Conservation (phyloP, 2,888 invertebrate genomes). For the Ochlodes sylvanus region DNA sequence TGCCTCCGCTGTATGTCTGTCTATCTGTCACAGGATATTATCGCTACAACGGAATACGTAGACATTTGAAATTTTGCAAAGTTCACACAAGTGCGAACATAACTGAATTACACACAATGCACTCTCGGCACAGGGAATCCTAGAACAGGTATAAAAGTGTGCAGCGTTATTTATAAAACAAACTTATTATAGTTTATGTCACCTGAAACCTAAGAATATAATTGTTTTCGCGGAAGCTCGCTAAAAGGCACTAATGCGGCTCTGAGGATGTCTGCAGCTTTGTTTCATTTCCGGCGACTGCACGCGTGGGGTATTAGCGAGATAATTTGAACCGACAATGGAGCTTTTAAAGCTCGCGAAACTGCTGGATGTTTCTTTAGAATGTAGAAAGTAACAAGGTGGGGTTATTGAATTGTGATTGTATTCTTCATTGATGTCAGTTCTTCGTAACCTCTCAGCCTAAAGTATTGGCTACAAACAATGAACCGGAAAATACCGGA, state of each 20-base stretch:
- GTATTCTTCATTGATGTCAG: not conserved
- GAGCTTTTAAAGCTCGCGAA: slow-evolving; percentile 24
- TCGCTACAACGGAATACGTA: too few relatives aligned
- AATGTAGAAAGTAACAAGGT: not conserved
- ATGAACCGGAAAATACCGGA: too few relatives aligned
- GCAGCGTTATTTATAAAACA: too few relatives aligned
- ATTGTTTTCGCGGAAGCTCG: slow-evolving; percentile 31
- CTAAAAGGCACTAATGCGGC: slow-evolving; percentile 31
- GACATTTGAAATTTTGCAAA: too few relatives aligned
- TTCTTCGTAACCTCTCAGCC: too few relatives aligned
- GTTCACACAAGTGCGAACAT: too few relatives aligned
- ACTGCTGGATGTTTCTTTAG: not conserved
- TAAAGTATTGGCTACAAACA: too few relatives aligned
- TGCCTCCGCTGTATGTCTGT: too few relatives aligned
- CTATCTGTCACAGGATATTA: too few relatives aligned
- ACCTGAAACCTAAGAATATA: slow-evolving; percentile 16
- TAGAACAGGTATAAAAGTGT: too few relatives aligned
- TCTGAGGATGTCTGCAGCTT: slow-evolving; percentile 26
- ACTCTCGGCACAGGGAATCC: too few relatives aligned
- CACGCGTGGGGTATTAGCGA: slow-evolving; percentile 20
- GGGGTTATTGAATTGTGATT: not conserved
- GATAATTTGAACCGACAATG: slow-evolving; percentile 11
- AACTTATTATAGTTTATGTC: not conserved
- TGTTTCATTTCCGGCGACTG: slow-evolving; percentile 25
- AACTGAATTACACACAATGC: too few relatives aligned